Base-by-base conservation (phyloP, 1,140 invertebrate species). In the Ctenoplectra terminalis region DNA sequence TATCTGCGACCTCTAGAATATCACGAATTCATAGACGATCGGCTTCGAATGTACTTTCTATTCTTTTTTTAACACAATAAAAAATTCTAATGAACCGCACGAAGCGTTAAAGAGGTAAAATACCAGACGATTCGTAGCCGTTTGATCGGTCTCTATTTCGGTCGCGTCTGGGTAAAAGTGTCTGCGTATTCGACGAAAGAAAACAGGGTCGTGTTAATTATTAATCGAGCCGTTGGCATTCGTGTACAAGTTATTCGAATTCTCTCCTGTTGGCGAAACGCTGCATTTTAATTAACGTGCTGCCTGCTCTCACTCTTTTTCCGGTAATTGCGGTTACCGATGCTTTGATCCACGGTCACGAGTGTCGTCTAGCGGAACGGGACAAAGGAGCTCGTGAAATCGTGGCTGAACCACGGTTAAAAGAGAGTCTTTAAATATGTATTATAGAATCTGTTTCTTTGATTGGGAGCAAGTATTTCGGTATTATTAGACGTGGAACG, bases 281-380 rank as follows among this genome's bases (percentile, higher is more conserved):
- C 23, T 26, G 29, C 40, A 34, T 61, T 74, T 61, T 74, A 74
- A 74, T 74, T 74, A 74, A 74, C 72, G 23, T 15, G n/a, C 29
- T 4, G 40, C 29, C 23, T 20, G 26, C 29, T 15, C 29, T 74
- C 60, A 23, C 58, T 26, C 13, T 61, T 74, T 50, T 37, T 23
- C 58, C 29, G 9, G 58, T 74, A 63, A 74, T 61, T 63, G 72
- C 72, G 43, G 60, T 74, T 74, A 63, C 46, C 60, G 60, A 63
- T 26, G n/a, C 72, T 34, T 46, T n/a, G 23, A 63, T 48, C 43
- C 29, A 2, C 43, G 15, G 46, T 31, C 2, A 23, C 43, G 31
- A 74, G 31, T 43, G 31, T 69, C 43, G 66, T 50, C 26, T 50
- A 69, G 46, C 66, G 20, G 26, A 23, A 48, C 48, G 67, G 20